Evolutionary conservation across 2,888 invertebrate genomes (phyloP).

Genomic region (Lathronympha strigana): DNA sequence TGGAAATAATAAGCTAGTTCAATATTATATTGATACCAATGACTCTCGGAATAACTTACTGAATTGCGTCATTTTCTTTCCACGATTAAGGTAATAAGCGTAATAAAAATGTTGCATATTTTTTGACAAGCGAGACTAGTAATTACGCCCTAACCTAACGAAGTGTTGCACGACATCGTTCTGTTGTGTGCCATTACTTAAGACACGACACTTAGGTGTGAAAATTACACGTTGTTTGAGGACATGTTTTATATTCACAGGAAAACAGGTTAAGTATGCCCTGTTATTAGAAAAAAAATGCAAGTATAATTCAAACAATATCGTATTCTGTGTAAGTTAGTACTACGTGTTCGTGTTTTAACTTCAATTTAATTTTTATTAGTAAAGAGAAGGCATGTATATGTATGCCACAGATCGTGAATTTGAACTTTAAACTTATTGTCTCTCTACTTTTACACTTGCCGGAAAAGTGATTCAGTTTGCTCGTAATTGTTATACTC

Average conservation of each 20-base stretch:
- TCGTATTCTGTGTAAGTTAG: too few species aligned
- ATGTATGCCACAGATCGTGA: too few species aligned
- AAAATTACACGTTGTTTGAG: conserved; percentile 22
- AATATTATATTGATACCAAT: background rate
- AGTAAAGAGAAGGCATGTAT: too few species aligned
- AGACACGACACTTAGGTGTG: conserved; percentile 16
- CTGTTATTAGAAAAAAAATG: background rate
- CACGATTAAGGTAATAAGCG: background rate
- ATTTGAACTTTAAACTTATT: too few species aligned
- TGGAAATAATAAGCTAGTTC: too few species aligned
- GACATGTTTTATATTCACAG: conserved; percentile 15
- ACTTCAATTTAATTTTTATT: too few species aligned
- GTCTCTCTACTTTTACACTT: too few species aligned
- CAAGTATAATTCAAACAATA: background rate
- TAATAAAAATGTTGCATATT: conserved; percentile 14
- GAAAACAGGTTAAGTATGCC: conserved; percentile 4
- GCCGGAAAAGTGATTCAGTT: too few species aligned
- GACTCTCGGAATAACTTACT: background rate
- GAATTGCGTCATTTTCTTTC: conserved; percentile 2
- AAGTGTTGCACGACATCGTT: conserved; percentile 18
- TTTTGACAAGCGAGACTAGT: conserved; percentile 14
- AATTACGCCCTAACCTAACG: conserved; percentile 24
- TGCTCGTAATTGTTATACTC: too few species aligned
- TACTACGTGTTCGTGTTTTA: too few species aligned
- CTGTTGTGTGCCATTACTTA: conserved; percentile 14